phyloP scores from a whole-genome alignment of 2,888 invertebrate species.

The Noctua janthe region DNA sequence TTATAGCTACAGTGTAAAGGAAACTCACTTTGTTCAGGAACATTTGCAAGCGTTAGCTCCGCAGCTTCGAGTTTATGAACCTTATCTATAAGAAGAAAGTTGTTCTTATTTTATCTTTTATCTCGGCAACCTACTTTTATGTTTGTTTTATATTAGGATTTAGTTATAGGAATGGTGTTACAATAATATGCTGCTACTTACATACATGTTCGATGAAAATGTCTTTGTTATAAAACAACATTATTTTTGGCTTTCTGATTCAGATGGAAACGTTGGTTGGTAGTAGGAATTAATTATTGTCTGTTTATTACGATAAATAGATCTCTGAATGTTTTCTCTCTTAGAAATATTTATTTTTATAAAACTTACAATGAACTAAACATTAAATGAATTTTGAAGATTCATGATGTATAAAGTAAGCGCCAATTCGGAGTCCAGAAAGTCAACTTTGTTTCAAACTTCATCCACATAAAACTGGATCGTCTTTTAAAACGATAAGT shows the following conservation, averaged over 20 bases:
- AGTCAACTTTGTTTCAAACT: conserved; percentile 37
- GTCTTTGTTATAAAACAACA: conserved; percentile 1
- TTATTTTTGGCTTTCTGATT: conserved; percentile 8
- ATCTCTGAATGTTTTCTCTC: background rate
- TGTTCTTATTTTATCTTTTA: conserved; percentile 40
- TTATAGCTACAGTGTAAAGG: conserved; percentile 16
- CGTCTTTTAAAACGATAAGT: conserved; percentile 24
- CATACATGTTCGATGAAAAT: conserved; percentile 17
- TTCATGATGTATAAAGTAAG: conserved; percentile 2
- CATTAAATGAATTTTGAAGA: background rate
- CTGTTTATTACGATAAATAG: background rate
- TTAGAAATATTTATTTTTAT: background rate
- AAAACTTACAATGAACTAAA: too few species aligned
- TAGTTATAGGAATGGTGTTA: conserved; percentile 13
- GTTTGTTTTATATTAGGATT: conserved; percentile 42
- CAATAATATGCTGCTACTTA: conserved; percentile 24
- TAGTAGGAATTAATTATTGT: background rate
- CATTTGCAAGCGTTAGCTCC: conserved; percentile 27
- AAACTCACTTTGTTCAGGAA: conserved; percentile 23
- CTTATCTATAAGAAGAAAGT: conserved; percentile 50
- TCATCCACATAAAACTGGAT: conserved; percentile 26
- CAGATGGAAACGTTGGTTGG: background rate
- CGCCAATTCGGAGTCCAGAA: conserved; percentile 22
- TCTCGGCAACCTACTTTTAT: conserved; percentile 34
- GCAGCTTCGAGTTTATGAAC: conserved; percentile 36